Base-by-base conservation (phyloP, 2,888 invertebrate species). In the Calameuta filiformis region DNA sequence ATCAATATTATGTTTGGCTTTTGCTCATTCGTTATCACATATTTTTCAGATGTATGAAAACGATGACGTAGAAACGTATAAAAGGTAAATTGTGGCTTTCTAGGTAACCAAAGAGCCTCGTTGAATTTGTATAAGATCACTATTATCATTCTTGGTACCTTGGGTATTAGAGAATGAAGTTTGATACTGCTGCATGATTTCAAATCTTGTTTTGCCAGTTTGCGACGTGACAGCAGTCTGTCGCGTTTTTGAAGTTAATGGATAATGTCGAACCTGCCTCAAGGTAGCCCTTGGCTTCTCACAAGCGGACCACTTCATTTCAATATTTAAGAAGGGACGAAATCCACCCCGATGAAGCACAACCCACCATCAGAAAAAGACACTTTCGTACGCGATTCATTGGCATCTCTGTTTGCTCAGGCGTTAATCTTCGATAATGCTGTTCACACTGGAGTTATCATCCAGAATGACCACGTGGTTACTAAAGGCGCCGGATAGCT, bases 301-400 rank as follows among this genome's bases (percentile, higher is more conserved):
- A 71, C 84, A 76, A 73, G 87, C 87, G 77, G 85, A 85, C 88
- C 88, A 88, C 86, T 88, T 88, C 88, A 88, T 88, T 56, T 15
- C 56, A 56, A 9, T 56, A 56, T 56, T 56, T 2, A 56, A 56
- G 40, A 56, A 56, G 56, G 56, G 56, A 56, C 56, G 23, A 71
- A 71, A 71, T 71, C 71, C 71, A 71, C 9, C 71, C 71, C 31
- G 33, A 71, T 31, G 31, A 31, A 31, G 34, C 71, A 71, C 71
- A 31, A 71, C 71, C 31, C 71, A 23, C 71, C 71, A 71, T 33
- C 71, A 34, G 31, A 71, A 33, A 4, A 71, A 31, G 12, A 34
- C 71, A 71, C 71, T 71, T 71, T 12, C 33, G 71, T 71, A 31
- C 34, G 71, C 34, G 34, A 71, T 71, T 71, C 71, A 31, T 34